A percentile compares a stretch with the other conserved stretches of the same genome.
Conservation (phyloP, 2,888 invertebrate genomes). For the Gnatocerus cornutus region DNA sequence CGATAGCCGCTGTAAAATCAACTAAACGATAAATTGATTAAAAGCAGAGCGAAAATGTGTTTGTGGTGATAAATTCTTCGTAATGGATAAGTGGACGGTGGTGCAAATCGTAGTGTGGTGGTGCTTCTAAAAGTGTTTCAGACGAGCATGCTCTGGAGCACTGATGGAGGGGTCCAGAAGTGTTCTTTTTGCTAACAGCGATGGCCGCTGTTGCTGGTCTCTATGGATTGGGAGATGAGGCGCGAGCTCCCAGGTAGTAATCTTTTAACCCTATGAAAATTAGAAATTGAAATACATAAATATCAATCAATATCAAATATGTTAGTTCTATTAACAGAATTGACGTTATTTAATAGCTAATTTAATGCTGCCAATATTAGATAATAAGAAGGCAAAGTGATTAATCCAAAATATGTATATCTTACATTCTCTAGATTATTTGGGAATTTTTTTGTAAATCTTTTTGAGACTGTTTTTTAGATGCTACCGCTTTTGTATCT, state of each 20-base stretch:
- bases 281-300: too few species aligned
- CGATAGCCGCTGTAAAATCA: constrained; percentile 39
- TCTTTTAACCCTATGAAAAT: not conserved
- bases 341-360: too few species aligned
- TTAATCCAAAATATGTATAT: too few species aligned
- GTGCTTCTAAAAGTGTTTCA: constrained; percentile 40
- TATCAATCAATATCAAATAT: too few species aligned
- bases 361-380: too few species aligned
- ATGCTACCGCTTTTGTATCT: too few species aligned
- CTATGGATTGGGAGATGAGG: constrained; percentile 85
- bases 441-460: too few species aligned
- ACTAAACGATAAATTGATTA: constrained; percentile 32
- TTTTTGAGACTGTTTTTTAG: too few species aligned
- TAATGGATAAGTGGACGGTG: constrained; percentile 18
- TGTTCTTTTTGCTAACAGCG: constrained; percentile 56
- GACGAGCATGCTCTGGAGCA: constrained; percentile 59
- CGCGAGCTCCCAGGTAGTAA: constrained; percentile 71
- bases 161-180: constrained; percentile 64
- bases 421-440: too few species aligned
- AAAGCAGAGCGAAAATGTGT: constrained; percentile 26
- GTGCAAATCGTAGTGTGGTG: constrained; percentile 20
- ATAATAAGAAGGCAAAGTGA: too few species aligned
- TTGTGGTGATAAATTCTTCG: constrained; percentile 7
- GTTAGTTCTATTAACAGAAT: too few species aligned
- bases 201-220: constrained; percentile 89